These are phyloP conservation scores for Harpalus rufipes DNA, from an alignment of 2,888 invertebrate genomes.

Conservation along the genomic window DNA sequence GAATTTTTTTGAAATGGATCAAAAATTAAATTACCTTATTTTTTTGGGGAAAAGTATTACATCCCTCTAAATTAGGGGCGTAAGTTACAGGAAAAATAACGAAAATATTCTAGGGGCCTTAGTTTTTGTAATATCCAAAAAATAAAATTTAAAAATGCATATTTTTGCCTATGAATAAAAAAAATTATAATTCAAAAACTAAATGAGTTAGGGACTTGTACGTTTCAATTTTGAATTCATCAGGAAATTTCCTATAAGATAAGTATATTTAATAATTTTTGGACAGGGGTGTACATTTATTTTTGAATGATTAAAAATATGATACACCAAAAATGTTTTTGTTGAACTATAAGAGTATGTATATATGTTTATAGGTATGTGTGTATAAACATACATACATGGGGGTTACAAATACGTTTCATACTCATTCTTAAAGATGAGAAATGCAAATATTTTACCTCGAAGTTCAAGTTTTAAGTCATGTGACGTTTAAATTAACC, in stretches of 20 bases:
- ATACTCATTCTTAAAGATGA: not conserved
- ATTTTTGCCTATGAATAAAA: too few relatives aligned
- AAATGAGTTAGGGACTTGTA: too few relatives aligned
- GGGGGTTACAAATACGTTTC: not conserved
- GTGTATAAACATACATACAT: not conserved
- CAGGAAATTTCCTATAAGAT: too few relatives aligned
- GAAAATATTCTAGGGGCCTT: not conserved
- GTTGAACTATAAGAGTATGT: not conserved
- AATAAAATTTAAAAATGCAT: too few relatives aligned
- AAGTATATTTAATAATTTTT: too few relatives aligned
- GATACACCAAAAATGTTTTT: too few relatives aligned
- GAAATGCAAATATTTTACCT: not conserved
- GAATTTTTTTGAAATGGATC: too few relatives aligned
- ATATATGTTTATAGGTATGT: not conserved
- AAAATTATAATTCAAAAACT: too few relatives aligned
- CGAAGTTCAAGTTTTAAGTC: not conserved
- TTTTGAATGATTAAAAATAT: too few relatives aligned
- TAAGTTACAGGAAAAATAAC: not conserved
- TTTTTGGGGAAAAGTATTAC: not conserved
- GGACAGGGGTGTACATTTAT: too few relatives aligned
- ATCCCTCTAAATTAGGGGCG: not conserved
- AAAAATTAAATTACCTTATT: not conserved
- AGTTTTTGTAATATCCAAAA: not conserved
- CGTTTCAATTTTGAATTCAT: too few relatives aligned
- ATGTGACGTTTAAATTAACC: constrained; percentile 1